Evolutionary conservation across 1,140 invertebrate species (phyloP), one percentile per base, ranked within the genome.

Genomic region (Trichogramma pretiosum): DNA sequence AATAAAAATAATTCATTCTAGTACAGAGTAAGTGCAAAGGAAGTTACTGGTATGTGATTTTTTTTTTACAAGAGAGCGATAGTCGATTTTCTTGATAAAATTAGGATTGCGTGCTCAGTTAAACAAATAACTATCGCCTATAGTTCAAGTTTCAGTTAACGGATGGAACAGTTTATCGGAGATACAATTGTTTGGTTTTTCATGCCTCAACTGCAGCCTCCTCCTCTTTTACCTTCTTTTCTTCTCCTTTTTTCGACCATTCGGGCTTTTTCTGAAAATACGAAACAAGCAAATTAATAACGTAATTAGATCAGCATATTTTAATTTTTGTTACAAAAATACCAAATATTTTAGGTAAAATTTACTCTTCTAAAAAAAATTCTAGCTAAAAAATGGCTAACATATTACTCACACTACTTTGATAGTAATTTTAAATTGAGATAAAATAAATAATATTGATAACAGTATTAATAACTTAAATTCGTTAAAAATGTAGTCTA

Each of bases 201-300:
- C 81, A 85, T 82, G 82, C 84, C 75, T 86, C 83, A 70, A 81
- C 84, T 17, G 49, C 26, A 5, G 28, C 44, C 71, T 87, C 83
- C 65, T 81, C 79, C 70, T 85, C 85, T 76, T 87, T 87, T 86
- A 87, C 85, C 85, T 88, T 87, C 77, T 85, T 83, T 62, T 83
- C 81, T 65, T 87, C 85, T 65, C 84, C 84, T 68, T 86, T 86
- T 79, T 89, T 89, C 65, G 87, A 88, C 87, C 86, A 89, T 75
- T 89, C 86, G 60, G 87, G 85, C 76, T 89, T 89, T 79, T 89
- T 89, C 85, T 88, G 82, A 60, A 79, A 79, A 41, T 30, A 32
- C 16, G 42, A n/a, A n/a, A n/a, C n/a, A n/a, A n/a, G n/a, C n/a
- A n/a, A n/a, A n/a, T n/a, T n/a, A n/a, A n/a, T n/a, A n/a, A n/a